Percentiles rank a stretch among this genome's conserved stretches.
Conservation (phyloP, 2,797 vertebrate species). For the Megalops cyprinoides region DNA sequence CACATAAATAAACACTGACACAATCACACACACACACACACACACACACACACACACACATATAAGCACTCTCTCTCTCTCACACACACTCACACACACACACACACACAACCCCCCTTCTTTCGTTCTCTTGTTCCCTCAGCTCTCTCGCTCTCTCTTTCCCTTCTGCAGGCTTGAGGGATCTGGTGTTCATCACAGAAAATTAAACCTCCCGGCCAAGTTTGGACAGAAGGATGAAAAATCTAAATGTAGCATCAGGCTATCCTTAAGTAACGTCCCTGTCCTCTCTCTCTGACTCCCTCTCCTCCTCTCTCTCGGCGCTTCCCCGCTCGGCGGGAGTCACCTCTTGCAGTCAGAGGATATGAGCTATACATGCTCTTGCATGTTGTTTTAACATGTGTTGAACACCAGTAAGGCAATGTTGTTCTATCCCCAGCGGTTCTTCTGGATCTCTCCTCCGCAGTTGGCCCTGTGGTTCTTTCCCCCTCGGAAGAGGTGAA, state of each 20-base stretch:
- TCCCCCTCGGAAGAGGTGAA: not conserved
- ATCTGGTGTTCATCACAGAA: conserved; percentile 22
- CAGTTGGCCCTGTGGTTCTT: not conserved
- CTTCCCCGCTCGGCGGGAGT: not conserved
- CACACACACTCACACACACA: too few relatives aligned
- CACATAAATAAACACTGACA: too few relatives aligned
- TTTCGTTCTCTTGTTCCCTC: not conserved
- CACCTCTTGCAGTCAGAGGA: not conserved
- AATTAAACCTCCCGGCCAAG: conserved; percentile 30
- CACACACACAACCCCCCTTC: too few relatives aligned
- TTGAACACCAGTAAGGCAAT: not conserved
- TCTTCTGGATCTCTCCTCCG: too few relatives aligned
- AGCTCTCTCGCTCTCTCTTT: not conserved
- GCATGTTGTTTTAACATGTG: not conserved
- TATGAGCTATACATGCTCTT: not conserved
- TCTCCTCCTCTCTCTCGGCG: not conserved
- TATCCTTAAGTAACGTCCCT: not conserved
- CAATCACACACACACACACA: not conserved
- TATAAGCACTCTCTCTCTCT: not conserved
- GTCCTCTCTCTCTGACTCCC: not conserved
- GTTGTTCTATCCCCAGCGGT: not conserved
- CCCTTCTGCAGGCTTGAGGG: not conserved
- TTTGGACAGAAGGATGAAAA: conserved; percentile 23
- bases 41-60: not conserved
- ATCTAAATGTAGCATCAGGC: not conserved